Base-by-base conservation (phyloP, 1,140 invertebrate genomes). In the Centruroides sculpturatus region DNA sequence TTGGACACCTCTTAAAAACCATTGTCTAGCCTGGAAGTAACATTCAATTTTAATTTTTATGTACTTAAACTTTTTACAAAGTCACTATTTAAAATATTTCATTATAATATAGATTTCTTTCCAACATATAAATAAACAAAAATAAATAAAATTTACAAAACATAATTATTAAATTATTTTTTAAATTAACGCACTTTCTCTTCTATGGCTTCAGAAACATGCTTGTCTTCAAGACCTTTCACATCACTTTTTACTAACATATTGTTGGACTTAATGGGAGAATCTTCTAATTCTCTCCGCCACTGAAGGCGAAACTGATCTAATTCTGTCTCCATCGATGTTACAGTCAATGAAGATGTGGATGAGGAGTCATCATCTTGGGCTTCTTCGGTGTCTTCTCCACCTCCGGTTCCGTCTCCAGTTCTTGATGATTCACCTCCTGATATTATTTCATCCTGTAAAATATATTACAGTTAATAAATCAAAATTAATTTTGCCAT, bases 1-100 rank as follows among this genome's bases (percentile, higher is more conserved):
- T 47, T 71, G 64, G 48, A 70, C 66, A 36, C 73, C 74, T 59
- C 69, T 66, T 48, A 73, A 50, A 64, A 73, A 75, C 58, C 70
- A 66, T n/a, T 59, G 59, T 50, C 66, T 66, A 23, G 72, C 70
- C 72, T 73, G 58, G 36, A 67, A 67, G 50, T 63, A 12, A 51
- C 59, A 50, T 41, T 23, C 0, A 23, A 23, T 23, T 23, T 23
- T 23, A 23, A 23, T 23, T 23, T 2, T 23, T 23, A 23, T 23
- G 23, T 23, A 23, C 23, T 23, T 23, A 23, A 23, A 0, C 2
- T 23, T 1, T 23, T 23, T 23, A 23, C 23, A 23, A 23, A 2
- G 23, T 23, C 23, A 23, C 23, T 23, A 23, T 23, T 23, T 23
- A 23, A 23, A 23, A 23, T 23, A 23, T 23, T 23, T 23, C 23